Conservation (phyloP, 1,140 invertebrate species). For the Dufourea novaeangliae region DNA sequence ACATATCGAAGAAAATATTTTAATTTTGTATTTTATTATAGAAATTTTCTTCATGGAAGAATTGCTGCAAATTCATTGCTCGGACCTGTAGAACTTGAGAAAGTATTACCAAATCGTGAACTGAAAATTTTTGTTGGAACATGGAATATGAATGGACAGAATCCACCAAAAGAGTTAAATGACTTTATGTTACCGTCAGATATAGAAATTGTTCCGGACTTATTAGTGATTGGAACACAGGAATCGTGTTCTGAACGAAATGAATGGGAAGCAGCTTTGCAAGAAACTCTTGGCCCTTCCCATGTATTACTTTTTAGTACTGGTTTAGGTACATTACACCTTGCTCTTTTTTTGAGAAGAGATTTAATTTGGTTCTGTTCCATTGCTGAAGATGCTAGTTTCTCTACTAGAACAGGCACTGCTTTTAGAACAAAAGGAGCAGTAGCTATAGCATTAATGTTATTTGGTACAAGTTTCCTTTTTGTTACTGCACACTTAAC, state of each 20-base stretch:
- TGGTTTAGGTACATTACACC: constrained; percentile 89
- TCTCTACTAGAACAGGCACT: constrained; percentile 93
- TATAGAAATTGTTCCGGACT: constrained; percentile 93
- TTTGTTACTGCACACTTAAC: constrained; percentile 97
- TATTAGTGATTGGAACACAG: constrained; percentile 95
- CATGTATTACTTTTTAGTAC: constrained; percentile 87
- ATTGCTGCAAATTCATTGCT: constrained; percentile 90
- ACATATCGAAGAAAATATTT: neutral
- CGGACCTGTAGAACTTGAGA: constrained; percentile 91
- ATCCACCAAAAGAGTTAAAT: constrained; percentile 90
- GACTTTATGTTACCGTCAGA: constrained; percentile 93
- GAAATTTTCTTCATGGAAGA: constrained; percentile 90
- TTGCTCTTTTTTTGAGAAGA: constrained; percentile 92
- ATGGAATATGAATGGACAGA: constrained; percentile 98
- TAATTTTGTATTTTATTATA: constrained; percentile 58
- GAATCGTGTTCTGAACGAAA: constrained; percentile 92
- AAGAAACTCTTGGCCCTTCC: constrained; percentile 94
- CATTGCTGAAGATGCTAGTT: constrained; percentile 91
- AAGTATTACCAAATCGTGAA: constrained; percentile 92
- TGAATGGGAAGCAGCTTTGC: constrained; percentile 95
- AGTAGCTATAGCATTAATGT: constrained; percentile 92
- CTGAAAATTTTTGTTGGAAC: constrained; percentile 94
- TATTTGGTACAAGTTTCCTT: constrained; percentile 96
- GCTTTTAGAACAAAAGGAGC: constrained; percentile 96
- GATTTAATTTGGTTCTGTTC: constrained; percentile 97